Evolutionary conservation across 2,113 vertebrate genomes (phyloP), one percentile per base, ranked within the genome.

Genomic region (Myotis brandtii): DNA sequence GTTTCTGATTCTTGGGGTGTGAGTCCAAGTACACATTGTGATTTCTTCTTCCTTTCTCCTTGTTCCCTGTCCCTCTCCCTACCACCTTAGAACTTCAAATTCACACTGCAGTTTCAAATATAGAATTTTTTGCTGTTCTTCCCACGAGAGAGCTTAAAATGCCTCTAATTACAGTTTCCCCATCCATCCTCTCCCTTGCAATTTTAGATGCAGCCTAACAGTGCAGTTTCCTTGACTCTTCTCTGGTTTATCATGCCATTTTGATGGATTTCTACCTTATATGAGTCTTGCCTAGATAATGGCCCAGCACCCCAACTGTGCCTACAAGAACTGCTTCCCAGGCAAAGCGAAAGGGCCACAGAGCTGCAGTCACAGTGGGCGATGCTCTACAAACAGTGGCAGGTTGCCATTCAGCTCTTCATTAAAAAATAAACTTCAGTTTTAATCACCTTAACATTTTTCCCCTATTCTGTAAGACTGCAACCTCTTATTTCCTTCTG

Each of bases 131-230:
- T 86, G 79, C 79, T 80, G 6, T 72, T 96, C 62, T 52, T 91
- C 83, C 89, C 59, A 92, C 70, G 11, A 43, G 43, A 54, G 75
- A 86, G 77, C 75, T 96, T 95, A 95, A 91, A 96, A 88, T 89
- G 62, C 43, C 32, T 95, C 67, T 94, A 93, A 96, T 97, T 79
- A 83, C 48, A 91, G 50, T 85, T 59, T 27, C 59, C 64, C 21
- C 4, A 5, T 66, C 11, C 86, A 66, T 92, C 59, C n/a, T 87
- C 59, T 86, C 76, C 82, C 81, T 81, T 76, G 67, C 72, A 64
- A 69, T 85, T 94, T 94, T 83, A 75, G 37, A 85, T 79, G 14
- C 17, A 89, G 80, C 70, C 18, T 2, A 59, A 73, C 23, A 93
- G 62, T 23, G 14, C 18, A 34, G 2, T 56, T 85, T 70, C 67